Percentiles rank a stretch among this genome's conserved stretches.
These are phyloP conservation scores for Lethocerus indicus DNA, from an alignment of 1,140 invertebrate species.

Conservation along the genomic window DNA sequence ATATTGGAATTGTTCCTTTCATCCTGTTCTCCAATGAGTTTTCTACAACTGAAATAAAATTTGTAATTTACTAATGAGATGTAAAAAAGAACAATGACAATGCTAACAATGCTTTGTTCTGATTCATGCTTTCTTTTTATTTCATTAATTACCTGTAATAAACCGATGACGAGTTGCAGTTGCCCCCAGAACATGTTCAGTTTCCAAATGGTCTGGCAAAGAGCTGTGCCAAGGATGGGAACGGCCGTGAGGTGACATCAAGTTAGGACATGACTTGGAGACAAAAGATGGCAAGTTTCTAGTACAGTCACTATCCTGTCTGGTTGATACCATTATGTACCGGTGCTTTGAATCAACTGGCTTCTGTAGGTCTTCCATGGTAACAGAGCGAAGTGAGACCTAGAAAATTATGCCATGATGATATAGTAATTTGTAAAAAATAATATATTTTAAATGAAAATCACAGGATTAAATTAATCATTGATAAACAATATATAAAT, in stretches of 20 bases:
- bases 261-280: slow-evolving; percentile 73
- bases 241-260: slow-evolving; percentile 22
- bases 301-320: slow-evolving; percentile 24
- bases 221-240: slow-evolving; percentile 13
- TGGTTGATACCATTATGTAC: slow-evolving; percentile 59
- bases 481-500: too few species aligned
- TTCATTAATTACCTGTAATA: slow-evolving; percentile 9
- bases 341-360: slow-evolving; percentile 58
- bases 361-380: slow-evolving; percentile 76
- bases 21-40: slow-evolving; percentile 11
- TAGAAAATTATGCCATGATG: too few species aligned
- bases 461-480: too few species aligned
- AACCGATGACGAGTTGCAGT: slow-evolving; percentile 6
- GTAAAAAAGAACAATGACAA: slow-evolving; percentile 2
- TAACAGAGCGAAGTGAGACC: slow-evolving; percentile 60
- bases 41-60: slow-evolving; percentile 8
- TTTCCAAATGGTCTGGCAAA: slow-evolving; percentile 49
- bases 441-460: too few species aligned
- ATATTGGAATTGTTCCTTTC: slow-evolving; percentile 16
- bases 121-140: background rate
- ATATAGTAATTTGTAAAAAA: too few species aligned
- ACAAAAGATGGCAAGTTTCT: slow-evolving; percentile 22
- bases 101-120: background rate
- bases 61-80: background rate
- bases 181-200: slow-evolving; percentile 29